Evolutionary conservation across 2,797 vertebrate genomes (phyloP).

Genomic region (Xenentodon cancila): DNA sequence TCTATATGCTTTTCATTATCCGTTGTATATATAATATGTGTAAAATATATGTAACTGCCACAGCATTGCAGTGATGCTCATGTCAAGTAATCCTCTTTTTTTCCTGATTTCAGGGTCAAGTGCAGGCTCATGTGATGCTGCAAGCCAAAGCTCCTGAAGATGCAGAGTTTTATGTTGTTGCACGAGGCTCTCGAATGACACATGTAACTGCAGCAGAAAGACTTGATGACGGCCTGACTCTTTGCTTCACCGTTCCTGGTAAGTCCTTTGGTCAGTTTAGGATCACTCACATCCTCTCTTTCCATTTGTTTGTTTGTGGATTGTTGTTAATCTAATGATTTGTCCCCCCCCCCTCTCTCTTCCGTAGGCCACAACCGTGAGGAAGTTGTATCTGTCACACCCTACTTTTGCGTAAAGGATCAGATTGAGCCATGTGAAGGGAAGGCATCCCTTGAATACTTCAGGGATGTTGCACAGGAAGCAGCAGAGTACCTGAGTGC

Average conservation of each 20-base stretch:
- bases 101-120: conserved; percentile 69
- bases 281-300: neutral
- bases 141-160: conserved; percentile 46
- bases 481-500: conserved; percentile 79
- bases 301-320: neutral
- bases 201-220: conserved; percentile 72
- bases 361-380: conserved; percentile 71
- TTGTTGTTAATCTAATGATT: neutral
- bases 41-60: too few species aligned
- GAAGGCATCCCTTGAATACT: conserved; percentile 74
- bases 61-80: too few species aligned
- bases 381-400: conserved; percentile 67
- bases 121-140: conserved; percentile 55
- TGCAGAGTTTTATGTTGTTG: conserved; percentile 68
- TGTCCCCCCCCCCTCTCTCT: neutral
- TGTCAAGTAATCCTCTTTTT: conserved; percentile 3
- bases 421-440: conserved; percentile 35
- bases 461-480: conserved; percentile 80
- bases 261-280: conserved; percentile 12
- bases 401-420: conserved; percentile 52
- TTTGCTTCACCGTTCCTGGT: conserved; percentile 79
- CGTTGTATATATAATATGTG: too few species aligned
- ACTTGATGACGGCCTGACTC: conserved; percentile 43
- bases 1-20: too few species aligned
- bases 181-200: conserved; percentile 69